phyloP scores from a whole-genome alignment of 2,113 vertebrate genomes.

The sheep (Ovis aries) region DNA sequence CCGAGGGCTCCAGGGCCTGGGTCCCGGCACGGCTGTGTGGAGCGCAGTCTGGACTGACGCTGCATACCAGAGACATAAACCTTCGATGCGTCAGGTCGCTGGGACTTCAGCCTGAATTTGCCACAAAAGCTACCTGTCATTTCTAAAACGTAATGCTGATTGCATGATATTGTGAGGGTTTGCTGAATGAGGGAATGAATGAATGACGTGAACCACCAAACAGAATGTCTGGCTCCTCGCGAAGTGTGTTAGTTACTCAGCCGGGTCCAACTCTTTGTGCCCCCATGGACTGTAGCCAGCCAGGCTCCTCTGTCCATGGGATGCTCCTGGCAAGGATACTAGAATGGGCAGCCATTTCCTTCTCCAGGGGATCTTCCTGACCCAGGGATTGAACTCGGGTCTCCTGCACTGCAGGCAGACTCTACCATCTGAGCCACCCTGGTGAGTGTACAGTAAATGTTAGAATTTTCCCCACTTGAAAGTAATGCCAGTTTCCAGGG shows the following conservation, averaged over 20 bases:
- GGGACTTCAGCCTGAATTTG: background rate
- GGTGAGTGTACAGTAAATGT: background rate
- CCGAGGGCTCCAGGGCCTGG: background rate
- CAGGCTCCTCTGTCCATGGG: background rate
- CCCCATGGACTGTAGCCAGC: background rate
- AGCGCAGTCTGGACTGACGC: rapidly evolving
- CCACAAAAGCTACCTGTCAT: background rate
- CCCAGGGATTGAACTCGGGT: background rate
- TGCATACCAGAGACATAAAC: rapidly evolving
- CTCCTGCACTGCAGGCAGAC: background rate
- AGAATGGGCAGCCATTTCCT: background rate
- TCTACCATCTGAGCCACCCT: background rate
- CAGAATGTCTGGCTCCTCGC: background rate
- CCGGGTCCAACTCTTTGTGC: background rate
- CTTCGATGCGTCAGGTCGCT: rapidly evolving
- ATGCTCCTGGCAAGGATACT: background rate
- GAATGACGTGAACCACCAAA: background rate
- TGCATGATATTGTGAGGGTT: background rate
- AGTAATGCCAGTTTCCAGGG: background rate
- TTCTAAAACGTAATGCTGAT: background rate
- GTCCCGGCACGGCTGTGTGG: rapidly evolving
- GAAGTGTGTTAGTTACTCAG: background rate
- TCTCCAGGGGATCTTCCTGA: background rate
- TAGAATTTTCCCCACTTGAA: background rate
- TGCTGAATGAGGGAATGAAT: background rate